These are phyloP conservation scores for Thysanoteuthis rhombus DNA, from an alignment of 2,888 invertebrate species.

Conservation along the genomic window DNA sequence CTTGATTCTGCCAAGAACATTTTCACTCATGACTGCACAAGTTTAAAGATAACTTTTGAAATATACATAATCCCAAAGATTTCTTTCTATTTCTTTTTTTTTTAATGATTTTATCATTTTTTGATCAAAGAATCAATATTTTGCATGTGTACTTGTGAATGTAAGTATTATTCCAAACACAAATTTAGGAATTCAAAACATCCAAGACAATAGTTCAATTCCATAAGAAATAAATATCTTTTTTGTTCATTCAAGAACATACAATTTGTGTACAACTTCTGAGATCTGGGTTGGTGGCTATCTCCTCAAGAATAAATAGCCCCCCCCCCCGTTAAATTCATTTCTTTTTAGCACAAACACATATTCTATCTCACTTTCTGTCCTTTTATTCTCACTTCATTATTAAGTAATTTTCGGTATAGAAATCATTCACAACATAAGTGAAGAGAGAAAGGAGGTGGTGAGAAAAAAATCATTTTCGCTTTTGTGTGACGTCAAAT, in stretches of 20 bases:
- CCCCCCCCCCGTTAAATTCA: neutral
- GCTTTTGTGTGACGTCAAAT: neutral
- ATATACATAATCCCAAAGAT: neutral
- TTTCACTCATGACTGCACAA: neutral
- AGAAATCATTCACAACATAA: neutral
- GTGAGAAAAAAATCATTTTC: neutral
- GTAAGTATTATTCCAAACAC: neutral
- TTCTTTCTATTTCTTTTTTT: neutral
- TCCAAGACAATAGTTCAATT: neutral
- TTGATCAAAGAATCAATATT: neutral
- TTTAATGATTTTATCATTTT: neutral
- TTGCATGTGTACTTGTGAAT: neutral
- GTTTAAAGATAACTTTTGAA: neutral
- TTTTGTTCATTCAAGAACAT: neutral
- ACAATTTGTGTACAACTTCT: neutral
- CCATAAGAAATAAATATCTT: neutral
- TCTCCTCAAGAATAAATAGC: neutral
- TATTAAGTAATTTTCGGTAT: conserved; percentile 12
- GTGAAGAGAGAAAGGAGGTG: neutral
- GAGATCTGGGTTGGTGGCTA: neutral
- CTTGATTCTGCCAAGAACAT: neutral
- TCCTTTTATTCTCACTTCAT: neutral
- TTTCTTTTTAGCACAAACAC: neutral
- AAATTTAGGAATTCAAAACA: neutral
- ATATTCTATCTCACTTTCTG: neutral